These are phyloP conservation scores for Craseonycteris thonglongyai DNA, from an alignment of 2,113 vertebrate genomes.

Conservation along the genomic window DNA sequence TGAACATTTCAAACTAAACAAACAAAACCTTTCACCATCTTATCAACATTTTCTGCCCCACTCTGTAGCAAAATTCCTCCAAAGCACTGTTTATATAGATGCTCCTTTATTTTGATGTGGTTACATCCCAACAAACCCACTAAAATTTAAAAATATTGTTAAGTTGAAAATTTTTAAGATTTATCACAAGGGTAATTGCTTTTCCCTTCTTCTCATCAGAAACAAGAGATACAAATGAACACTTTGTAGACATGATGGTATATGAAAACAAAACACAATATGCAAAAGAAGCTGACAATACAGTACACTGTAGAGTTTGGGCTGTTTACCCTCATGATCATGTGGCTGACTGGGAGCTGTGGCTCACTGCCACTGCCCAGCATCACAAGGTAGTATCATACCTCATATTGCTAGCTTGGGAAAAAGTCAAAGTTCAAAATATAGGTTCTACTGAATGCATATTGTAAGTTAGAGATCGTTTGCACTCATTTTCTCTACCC, in stretches of 20 bases:
- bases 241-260: neutral
- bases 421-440: neutral
- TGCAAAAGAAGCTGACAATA: neutral
- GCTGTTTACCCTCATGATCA: neutral
- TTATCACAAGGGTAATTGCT: neutral
- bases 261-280: neutral
- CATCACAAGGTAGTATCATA: neutral
- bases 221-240: neutral
- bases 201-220: neutral
- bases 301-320: neutral
- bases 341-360: neutral
- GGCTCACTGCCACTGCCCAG: neutral
- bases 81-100: neutral
- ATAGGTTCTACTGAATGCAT: neutral
- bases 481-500: neutral
- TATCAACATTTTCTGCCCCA: neutral
- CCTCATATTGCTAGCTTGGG: neutral
- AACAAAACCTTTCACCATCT: neutral
- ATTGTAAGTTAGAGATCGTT: neutral
- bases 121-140: neutral
- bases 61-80: neutral
- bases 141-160: neutral
- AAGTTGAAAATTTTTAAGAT: neutral
- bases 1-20: neutral
- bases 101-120: neutral